These are phyloP conservation scores for Polypterus bichir DNA, from an alignment of 2,113 vertebrate species.

Conservation along the genomic window DNA sequence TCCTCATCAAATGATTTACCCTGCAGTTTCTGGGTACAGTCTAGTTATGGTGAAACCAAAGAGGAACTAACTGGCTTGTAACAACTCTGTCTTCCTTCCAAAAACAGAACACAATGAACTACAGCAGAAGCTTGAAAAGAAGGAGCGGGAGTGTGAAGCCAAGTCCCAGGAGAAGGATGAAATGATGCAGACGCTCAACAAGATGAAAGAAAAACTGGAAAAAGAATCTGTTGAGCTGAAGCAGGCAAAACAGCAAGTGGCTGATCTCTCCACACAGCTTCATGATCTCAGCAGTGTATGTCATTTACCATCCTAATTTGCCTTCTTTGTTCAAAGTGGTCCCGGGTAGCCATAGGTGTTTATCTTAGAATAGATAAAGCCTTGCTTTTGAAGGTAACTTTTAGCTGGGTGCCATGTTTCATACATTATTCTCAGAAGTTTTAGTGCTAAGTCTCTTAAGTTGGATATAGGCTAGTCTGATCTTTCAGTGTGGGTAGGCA, in stretches of 20 bases:
- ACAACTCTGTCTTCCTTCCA: background rate
- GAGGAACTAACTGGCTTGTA: too few relatives aligned
- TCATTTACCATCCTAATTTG: background rate
- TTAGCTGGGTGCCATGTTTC: too few relatives aligned
- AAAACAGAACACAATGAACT: slow-evolving; percentile 80
- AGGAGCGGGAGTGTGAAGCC: slow-evolving; percentile 89
- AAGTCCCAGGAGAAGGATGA: slow-evolving; percentile 97
- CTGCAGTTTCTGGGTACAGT: too few relatives aligned
- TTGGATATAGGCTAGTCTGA: too few relatives aligned
- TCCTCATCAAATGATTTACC: too few relatives aligned
- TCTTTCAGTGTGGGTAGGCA: too few relatives aligned
- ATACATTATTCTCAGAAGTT: too few relatives aligned
- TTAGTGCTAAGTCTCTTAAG: too few relatives aligned
- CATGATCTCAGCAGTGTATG: slow-evolving; percentile 82
- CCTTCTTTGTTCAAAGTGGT: background rate
- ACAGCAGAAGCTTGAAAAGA: slow-evolving; percentile 91
- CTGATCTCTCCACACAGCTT: slow-evolving; percentile 68
- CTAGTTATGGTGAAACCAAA: too few relatives aligned
- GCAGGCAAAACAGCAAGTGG: slow-evolving; percentile 87
- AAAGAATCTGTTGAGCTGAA: slow-evolving; percentile 84
- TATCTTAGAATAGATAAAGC: too few relatives aligned
- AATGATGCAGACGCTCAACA: slow-evolving; percentile 97
- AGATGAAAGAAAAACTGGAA: slow-evolving; percentile 98
- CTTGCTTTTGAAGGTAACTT: too few relatives aligned
- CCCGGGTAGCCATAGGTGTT: too few relatives aligned